Conservation (phyloP, 1,140 invertebrate genomes). For the Oryzaephilus surinamensis region DNA sequence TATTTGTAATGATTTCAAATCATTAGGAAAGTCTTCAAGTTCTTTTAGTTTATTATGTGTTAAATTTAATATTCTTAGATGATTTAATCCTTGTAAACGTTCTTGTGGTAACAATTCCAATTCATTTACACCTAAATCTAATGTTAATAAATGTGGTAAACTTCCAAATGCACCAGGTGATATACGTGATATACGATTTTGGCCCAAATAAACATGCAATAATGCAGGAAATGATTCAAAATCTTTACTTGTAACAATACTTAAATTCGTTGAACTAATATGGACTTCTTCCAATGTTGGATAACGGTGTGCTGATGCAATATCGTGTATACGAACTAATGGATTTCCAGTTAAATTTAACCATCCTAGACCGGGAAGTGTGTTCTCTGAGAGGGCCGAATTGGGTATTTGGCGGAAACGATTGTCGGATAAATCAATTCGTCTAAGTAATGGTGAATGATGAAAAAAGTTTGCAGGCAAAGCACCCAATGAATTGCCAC, state of each 20-base stretch:
- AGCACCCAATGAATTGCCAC: constrained; percentile 61
- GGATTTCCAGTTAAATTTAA: constrained; percentile 77
- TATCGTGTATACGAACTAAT: constrained; percentile 57
- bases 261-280: constrained; percentile 72
- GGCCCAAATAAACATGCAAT: constrained; percentile 58
- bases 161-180: constrained; percentile 76
- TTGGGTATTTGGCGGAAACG: constrained; percentile 72
- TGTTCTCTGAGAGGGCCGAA: constrained; percentile 61
- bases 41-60: constrained; percentile 73
- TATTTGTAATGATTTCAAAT: constrained; percentile 64
- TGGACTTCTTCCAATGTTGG: constrained; percentile 69
- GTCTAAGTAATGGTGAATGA: constrained; percentile 54
- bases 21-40: constrained; percentile 70
- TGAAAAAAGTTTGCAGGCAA: constrained; percentile 73
- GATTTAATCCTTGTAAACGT: constrained; percentile 64
- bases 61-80: constrained; percentile 64
- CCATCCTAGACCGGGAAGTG: constrained; percentile 58
- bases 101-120: constrained; percentile 77
- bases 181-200: constrained; percentile 67
- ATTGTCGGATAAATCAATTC: constrained; percentile 71
- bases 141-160: constrained; percentile 59
- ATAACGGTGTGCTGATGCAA: constrained; percentile 49
- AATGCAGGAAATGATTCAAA: constrained; percentile 77
- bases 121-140: constrained; percentile 76
- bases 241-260: constrained; percentile 75